These are phyloP conservation scores for Crocuta crocuta DNA, from an alignment of 2,113 vertebrate genomes.

Conservation along the genomic window DNA sequence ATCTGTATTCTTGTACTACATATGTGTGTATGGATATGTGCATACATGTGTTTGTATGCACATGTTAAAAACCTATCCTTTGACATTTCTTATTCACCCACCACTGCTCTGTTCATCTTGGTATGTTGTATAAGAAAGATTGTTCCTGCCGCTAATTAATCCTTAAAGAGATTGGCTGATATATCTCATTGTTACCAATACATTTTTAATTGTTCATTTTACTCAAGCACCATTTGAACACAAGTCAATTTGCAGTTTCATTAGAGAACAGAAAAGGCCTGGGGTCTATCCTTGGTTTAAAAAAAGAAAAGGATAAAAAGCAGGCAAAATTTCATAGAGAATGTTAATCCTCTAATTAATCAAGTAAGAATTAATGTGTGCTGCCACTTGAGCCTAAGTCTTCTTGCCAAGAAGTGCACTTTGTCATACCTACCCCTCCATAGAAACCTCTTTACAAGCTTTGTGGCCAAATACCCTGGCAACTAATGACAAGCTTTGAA, in stretches of 20 bases:
- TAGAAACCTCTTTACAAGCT: constrained; percentile 93
- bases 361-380: constrained; percentile 87
- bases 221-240: constrained; percentile 90
- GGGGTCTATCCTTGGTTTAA: constrained; percentile 83
- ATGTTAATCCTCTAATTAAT: constrained; percentile 90
- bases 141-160: constrained; percentile 87
- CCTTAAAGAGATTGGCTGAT: constrained; percentile 86
- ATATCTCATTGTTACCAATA: constrained; percentile 87
- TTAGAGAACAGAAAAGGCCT: constrained; percentile 88
- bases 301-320: constrained; percentile 79
- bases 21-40: neutral
- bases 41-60: neutral
- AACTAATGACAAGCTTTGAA: constrained; percentile 95
- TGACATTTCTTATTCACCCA: neutral
- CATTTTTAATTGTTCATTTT: constrained; percentile 91
- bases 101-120: constrained; percentile 33
- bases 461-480: constrained; percentile 95
- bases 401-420: constrained; percentile 88
- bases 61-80: neutral
- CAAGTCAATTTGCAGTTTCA: constrained; percentile 91
- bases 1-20: neutral
- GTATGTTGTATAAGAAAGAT: constrained; percentile 80
- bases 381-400: constrained; percentile 85
- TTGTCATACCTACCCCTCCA: constrained; percentile 92
- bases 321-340: constrained; percentile 86